These are phyloP conservation scores for Hypocryptadius cinnamomeus DNA, from an alignment of 2,113 vertebrate species.

Conservation along the genomic window DNA sequence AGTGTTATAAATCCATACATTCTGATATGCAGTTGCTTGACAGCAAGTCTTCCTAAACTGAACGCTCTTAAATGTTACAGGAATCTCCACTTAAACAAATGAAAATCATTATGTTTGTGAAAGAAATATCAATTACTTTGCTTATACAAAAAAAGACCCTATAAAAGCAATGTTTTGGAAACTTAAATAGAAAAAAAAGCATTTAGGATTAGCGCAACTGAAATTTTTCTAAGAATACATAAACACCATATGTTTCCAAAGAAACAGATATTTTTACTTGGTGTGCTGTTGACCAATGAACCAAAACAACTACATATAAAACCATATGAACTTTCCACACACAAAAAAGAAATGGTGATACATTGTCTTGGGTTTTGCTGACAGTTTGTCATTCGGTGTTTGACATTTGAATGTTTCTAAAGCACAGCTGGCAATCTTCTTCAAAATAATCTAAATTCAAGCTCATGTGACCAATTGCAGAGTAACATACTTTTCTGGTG, in stretches of 20 bases:
- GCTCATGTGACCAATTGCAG: neutral
- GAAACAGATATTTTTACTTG: slow-evolving; percentile 29
- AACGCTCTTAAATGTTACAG: neutral
- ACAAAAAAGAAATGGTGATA: neutral
- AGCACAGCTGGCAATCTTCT: neutral
- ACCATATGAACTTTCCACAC: neutral
- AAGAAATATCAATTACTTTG: slow-evolving; percentile 1
- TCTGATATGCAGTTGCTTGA: neutral
- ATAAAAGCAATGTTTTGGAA: slow-evolving; percentile 12
- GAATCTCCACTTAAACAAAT: neutral
- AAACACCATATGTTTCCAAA: slow-evolving; percentile 50
- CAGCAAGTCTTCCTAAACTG: neutral
- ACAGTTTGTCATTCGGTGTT: slow-evolving; percentile 1
- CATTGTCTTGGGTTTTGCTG: neutral
- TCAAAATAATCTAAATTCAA: slow-evolving; percentile 23
- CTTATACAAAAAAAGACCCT: neutral
- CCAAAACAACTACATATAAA: neutral
- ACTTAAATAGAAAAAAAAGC: slow-evolving; percentile 24
- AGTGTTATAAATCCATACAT: neutral
- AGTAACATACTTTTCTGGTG: slow-evolving; percentile 29
- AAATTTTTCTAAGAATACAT: slow-evolving; percentile 27
- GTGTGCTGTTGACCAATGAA: slow-evolving; percentile 9
- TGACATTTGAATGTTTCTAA: neutral
- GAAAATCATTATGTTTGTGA: neutral
- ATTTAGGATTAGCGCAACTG: slow-evolving; percentile 34